Base-by-base conservation (phyloP, 2,888 invertebrate genomes). In the Cepaea hortensis region DNA sequence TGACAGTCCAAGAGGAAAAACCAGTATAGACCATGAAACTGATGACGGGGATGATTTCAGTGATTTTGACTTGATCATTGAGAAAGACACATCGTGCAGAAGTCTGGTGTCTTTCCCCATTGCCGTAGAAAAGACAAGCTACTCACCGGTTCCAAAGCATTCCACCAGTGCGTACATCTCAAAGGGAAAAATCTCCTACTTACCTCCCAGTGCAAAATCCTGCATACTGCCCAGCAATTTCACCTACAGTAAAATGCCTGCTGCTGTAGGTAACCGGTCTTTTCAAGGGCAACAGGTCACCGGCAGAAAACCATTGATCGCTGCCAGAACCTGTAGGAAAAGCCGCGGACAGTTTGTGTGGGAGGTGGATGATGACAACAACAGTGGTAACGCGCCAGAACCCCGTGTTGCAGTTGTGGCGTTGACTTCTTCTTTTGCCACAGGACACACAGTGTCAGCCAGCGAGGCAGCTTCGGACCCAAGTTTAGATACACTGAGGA, bases 351-450 rank as follows among this genome's bases (percentile, higher is more conserved):
- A 88, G 18, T 90, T 90, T 82, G 88, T 86, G 1, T 89, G 90
- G 90, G 89, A 89, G 76, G 73, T 85, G 18, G 89, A 89, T 70
- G 90, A 89, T 68, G 85, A 84, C 11, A 85, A 76, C 48, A 84
- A 81, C 62, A 73, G 62, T 46, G 35, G 20, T 5, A 18, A 35
- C 61, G 9, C 4, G 18, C 46, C 18, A n/a, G 0, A 55, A 50
- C 20, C 73, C 6, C 11, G 9, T 55, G n/a, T 3, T 23, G 15
- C 73, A 35, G 7, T 50, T 23, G 15, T 73, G 35, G 15, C 82
- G 15, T 62, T 62, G 20, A 23, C 20, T 3, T 48, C 76, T 50
- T 15, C 76, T 76, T 4, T 50, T 3, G 15, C 81, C 50, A 80
- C 18, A 46, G 62, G 62, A 35, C 18, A 15, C 18, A 20, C 61